Percentiles rank a stretch among this genome's conserved stretches.
Conservation (phyloP, 2,797 vertebrate species). For the Sparidentex hasta region DNA sequence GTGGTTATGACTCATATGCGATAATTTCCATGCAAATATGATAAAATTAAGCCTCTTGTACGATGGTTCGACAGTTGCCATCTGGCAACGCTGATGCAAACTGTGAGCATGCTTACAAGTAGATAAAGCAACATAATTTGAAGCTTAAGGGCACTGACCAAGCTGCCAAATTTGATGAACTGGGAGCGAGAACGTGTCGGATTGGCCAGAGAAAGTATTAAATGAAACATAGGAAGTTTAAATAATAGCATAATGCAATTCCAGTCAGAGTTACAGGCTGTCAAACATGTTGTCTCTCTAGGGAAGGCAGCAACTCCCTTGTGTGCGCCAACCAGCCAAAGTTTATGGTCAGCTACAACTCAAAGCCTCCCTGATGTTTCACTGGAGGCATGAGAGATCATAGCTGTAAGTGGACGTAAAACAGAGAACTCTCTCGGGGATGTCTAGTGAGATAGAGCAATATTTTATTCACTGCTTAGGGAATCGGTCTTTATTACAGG, state of each 20-base stretch:
- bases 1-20: too few relatives aligned
- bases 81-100: too few relatives aligned
- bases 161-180: too few relatives aligned
- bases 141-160: too few relatives aligned
- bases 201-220: not conserved
- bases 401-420: conserved; percentile 40
- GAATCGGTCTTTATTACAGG: conserved; percentile 14
- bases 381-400: conserved; percentile 31
- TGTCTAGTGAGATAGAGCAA: conserved; percentile 3
- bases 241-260: conserved; percentile 7
- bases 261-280: conserved; percentile 10
- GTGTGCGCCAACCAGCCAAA: conserved; percentile 22
- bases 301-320: conserved; percentile 4
- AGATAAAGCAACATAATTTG: too few relatives aligned
- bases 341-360: conserved; percentile 43
- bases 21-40: too few relatives aligned
- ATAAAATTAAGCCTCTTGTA: too few relatives aligned
- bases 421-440: conserved; percentile 28
- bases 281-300: conserved; percentile 8
- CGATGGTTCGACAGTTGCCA: too few relatives aligned
- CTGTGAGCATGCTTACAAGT: too few relatives aligned
- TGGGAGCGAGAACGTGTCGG: not conserved
- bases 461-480: conserved; percentile 26
- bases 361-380: conserved; percentile 42
- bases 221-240: conserved; percentile 17